Base-by-base conservation (phyloP, 2,888 invertebrate species). In the Lysandra coridon region DNA sequence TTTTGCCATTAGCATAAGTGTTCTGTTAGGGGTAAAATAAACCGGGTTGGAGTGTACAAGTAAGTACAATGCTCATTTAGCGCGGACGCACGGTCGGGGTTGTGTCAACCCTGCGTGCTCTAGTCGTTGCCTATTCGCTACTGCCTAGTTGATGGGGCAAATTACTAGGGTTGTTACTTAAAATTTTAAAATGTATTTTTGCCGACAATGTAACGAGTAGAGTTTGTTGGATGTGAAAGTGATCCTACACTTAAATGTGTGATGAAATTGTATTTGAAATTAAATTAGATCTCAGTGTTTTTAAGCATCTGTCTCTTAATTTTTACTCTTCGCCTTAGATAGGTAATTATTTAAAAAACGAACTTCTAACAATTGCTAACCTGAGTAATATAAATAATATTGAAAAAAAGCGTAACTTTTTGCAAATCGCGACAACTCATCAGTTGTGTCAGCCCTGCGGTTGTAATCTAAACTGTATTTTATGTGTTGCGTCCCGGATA, bases 401-500 rank as follows among this genome's bases (percentile, higher is more conserved):
- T 57, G 57, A 17, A 49, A 12, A 2, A 44, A 49, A 49, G 49
- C 10, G 49, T 49, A 49, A 49, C 10, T 62, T 10, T 30, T 12
- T 23, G 30, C 1, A 75, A 10, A 23, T n/a, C 17, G 5, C n/a
- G n/a, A 75, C 4, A 49, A 75, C 49, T 44, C 10, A 74, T 14
- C 12, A 37, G 33, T n/a, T 64, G 77, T 80, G 82, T 7, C 80
- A 83, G 40, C 83, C 84, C 82, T 83, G 81, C 17, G 7, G 53
- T 37, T 80, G 79, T 80, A 80, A 79, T 81, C 79, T 80, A 81
- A 88, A 91, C 87, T 92, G 91, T 90, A 92, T 91, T 91, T 84
- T 83, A 90, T 87, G 88, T 90, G 90, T 90, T 88, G 90, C 89
- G 89, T 90, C 90, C 92, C 90, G 90, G 91, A 92, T 91, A 93